A percentile compares a stretch with the other conserved stretches of the same genome.
phyloP scores from a whole-genome alignment of 2,888 invertebrate genomes.

The Pollenia griseotomentosa region DNA sequence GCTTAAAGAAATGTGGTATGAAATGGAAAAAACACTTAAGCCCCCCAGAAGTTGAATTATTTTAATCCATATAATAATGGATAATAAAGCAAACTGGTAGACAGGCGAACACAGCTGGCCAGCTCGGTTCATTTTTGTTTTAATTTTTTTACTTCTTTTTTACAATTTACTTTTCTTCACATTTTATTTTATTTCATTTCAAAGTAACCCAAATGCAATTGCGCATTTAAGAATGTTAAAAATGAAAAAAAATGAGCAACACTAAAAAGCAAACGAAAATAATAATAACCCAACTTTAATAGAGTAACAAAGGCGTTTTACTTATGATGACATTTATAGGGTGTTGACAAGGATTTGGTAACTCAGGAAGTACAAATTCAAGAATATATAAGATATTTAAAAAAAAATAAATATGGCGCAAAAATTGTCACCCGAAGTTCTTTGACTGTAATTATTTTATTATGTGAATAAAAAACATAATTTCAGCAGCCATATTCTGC shows the following conservation, averaged over 20 bases:
- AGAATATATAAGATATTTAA: too few species aligned
- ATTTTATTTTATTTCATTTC: conserved; percentile 18
- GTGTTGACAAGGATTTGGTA: conserved; percentile 11
- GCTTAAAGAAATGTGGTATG: conserved; percentile 31
- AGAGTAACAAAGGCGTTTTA: conserved; percentile 67
- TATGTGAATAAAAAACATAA: too few species aligned
- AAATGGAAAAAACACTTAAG: conserved; percentile 50
- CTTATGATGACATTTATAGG: conserved; percentile 54
- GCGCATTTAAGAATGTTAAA: conserved; percentile 58
- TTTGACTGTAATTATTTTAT: too few species aligned
- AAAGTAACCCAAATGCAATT: conserved; percentile 70
- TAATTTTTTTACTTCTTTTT: conserved; percentile 1
- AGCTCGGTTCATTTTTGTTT: conserved; percentile 46
- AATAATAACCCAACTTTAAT: conserved; percentile 65
- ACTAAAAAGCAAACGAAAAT: conserved; percentile 48
- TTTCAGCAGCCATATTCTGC: too few species aligned
- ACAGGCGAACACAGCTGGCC: conserved; percentile 74
- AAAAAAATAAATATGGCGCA: too few species aligned
- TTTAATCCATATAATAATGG: conserved; percentile 78
- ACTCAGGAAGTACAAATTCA: too few species aligned
- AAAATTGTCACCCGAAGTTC: too few species aligned
- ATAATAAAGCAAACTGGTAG: conserved; percentile 74
- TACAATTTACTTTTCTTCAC: conserved; percentile 32
- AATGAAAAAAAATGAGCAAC: conserved; percentile 40
- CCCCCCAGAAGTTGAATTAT: conserved; percentile 77